Evolutionary conservation across 2,113 vertebrate species (phyloP).

Genomic region (Microtus oregoni): DNA sequence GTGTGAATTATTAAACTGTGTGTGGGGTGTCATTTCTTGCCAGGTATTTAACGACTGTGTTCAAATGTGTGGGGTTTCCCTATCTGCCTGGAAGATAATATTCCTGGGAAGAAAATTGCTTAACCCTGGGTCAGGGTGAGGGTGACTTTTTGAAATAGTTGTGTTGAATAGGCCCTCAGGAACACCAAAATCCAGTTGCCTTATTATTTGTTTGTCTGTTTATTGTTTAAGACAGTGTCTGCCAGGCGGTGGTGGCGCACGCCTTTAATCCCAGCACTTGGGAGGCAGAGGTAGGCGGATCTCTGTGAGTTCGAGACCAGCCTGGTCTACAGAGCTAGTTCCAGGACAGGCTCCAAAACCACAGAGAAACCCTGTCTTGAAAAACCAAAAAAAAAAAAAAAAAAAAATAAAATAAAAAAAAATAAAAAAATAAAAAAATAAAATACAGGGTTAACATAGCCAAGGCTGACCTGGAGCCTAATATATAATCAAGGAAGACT

Average conservation of each 20-base stretch:
- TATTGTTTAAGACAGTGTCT: background rate
- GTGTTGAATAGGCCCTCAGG: background rate
- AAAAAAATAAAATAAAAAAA: no score
- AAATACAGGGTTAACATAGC: background rate
- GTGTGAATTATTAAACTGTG: conserved; percentile 83
- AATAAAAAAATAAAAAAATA: no score
- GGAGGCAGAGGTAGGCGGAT: no score
- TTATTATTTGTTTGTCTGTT: background rate
- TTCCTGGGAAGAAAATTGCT: conserved; percentile 4
- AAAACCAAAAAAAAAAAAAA: no score
- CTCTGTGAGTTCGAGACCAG: no score
- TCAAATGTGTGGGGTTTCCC: conserved; percentile 28
- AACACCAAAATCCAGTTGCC: background rate
- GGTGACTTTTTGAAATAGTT: background rate
- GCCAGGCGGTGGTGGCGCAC: no score
- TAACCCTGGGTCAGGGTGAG: background rate
- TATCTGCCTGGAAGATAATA: background rate
- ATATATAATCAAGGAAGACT: background rate
- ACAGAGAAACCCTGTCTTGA: no score
- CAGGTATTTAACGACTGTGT: conserved; percentile 69
- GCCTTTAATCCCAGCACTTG: no score
- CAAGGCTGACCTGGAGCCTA: background rate
- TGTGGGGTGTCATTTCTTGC: conserved; percentile 72
- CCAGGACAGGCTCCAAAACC: no score
- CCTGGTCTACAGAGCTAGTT: no score